These are phyloP conservation scores for Cantharis lateralis DNA, from an alignment of 2,888 invertebrate species.

Conservation along the genomic window DNA sequence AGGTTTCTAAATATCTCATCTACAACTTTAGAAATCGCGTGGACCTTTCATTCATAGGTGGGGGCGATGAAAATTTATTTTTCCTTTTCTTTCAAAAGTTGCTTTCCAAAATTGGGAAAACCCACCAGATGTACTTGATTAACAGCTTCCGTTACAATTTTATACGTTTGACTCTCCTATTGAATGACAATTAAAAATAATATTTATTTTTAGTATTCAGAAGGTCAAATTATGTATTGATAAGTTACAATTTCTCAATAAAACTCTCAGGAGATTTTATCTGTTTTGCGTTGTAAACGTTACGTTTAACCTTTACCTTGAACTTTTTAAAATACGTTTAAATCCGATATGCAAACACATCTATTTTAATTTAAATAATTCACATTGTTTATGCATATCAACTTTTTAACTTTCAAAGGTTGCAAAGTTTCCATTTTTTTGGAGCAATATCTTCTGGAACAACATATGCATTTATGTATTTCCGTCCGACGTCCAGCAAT, in stretches of 20 bases:
- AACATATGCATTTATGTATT: background rate
- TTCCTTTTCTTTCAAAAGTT: background rate
- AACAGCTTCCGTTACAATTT: background rate
- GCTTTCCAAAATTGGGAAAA: background rate
- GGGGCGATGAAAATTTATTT: too few relatives aligned
- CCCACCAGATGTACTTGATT: background rate
- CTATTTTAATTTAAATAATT: background rate
- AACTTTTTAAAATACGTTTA: conserved; percentile 11
- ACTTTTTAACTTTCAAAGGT: background rate
- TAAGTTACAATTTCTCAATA: background rate
- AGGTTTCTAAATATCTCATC: too few relatives aligned
- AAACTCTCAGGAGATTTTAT: conserved; percentile 13
- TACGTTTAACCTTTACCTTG: conserved; percentile 16
- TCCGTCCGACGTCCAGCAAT: too few relatives aligned
- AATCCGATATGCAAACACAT: conserved; percentile 12
- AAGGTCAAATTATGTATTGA: background rate
- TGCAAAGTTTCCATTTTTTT: background rate
- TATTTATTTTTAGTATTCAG: background rate
- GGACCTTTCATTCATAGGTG: too few relatives aligned
- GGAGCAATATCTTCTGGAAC: background rate
- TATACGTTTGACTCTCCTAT: background rate
- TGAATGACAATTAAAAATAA: background rate
- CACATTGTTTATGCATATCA: background rate
- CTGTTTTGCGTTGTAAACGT: conserved; percentile 11
- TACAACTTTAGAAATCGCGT: background rate